These are phyloP conservation scores for Ptychoptera albimana DNA, from an alignment of 2,888 invertebrate genomes.

Conservation along the genomic window DNA sequence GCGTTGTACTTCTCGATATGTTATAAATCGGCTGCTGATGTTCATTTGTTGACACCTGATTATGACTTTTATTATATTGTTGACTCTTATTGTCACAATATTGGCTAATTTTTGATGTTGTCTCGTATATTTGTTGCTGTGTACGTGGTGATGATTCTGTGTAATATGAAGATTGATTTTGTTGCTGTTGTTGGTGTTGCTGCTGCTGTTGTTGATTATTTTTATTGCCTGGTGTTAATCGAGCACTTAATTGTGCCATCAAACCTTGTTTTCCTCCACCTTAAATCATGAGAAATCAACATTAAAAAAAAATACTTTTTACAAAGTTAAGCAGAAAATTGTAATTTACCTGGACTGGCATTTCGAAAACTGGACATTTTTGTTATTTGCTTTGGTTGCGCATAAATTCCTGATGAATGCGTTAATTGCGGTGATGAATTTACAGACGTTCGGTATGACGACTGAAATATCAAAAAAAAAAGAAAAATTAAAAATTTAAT, in stretches of 20 bases:
- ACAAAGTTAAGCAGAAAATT: not conserved
- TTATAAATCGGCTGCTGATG: too few species aligned
- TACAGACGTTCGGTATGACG: not conserved
- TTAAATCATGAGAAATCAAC: not conserved
- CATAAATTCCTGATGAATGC: slow-evolving; percentile 27
- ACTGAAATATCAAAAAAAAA: not conserved
- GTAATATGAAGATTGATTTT: slow-evolving; percentile 14
- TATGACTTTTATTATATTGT: too few species aligned
- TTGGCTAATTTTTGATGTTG: too few species aligned
- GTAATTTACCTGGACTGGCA: slow-evolving; percentile 18
- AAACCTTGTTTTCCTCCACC: slow-evolving; percentile 26
- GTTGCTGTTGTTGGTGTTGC: slow-evolving; percentile 13
- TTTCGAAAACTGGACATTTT: slow-evolving; percentile 31
- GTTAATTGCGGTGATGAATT: not conserved
- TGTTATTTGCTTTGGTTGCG: slow-evolving; percentile 28
- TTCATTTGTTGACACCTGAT: too few species aligned
- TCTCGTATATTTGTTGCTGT: too few species aligned
- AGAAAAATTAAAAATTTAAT: not conserved
- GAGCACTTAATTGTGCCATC: slow-evolving; percentile 30
- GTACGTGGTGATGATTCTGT: slow-evolving; percentile 12
- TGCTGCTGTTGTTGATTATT: slow-evolving; percentile 12
- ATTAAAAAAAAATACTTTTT: not conserved
- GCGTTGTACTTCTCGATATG: too few species aligned
- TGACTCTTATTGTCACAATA: too few species aligned
- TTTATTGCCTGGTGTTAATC: slow-evolving; percentile 16